These are phyloP conservation scores for Psammodynastes pulverulentus DNA, from an alignment of 2,113 vertebrate species.

Conservation along the genomic window DNA sequence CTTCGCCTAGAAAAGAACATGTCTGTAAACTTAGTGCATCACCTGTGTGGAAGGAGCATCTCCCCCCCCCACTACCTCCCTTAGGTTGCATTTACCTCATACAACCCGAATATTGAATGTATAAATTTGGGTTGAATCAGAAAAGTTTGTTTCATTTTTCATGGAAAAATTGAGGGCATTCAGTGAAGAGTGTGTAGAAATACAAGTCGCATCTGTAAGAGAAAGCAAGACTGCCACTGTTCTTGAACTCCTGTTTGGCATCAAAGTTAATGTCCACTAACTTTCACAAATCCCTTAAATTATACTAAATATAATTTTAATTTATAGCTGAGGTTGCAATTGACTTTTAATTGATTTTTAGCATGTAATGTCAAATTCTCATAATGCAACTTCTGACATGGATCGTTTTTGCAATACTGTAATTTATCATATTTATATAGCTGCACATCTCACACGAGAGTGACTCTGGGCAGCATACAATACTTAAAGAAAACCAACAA, in stretches of 20 bases:
- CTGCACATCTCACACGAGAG: neutral
- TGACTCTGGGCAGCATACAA: neutral
- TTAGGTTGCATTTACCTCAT: neutral
- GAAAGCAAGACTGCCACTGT: neutral
- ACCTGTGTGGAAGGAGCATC: neutral
- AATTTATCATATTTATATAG: neutral
- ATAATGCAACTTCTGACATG: neutral
- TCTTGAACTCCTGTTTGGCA: neutral
- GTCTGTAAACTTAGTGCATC: neutral
- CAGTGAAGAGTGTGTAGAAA: neutral
- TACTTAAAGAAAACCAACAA: neutral
- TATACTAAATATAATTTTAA: neutral
- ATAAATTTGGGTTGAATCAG: neutral
- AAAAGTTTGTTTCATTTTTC: neutral
- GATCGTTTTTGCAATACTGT: neutral
- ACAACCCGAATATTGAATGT: neutral
- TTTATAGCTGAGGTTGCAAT: neutral
- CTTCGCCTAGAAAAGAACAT: neutral
- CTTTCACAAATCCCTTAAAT: neutral
- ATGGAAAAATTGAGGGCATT: neutral
- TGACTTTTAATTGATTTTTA: neutral
- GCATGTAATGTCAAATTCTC: neutral
- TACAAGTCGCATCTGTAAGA: neutral
- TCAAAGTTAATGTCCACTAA: neutral
- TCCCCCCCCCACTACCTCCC: fast-evolving